Evolutionary conservation across 2,113 vertebrate genomes (phyloP).

Genomic region (Eira barbara): DNA sequence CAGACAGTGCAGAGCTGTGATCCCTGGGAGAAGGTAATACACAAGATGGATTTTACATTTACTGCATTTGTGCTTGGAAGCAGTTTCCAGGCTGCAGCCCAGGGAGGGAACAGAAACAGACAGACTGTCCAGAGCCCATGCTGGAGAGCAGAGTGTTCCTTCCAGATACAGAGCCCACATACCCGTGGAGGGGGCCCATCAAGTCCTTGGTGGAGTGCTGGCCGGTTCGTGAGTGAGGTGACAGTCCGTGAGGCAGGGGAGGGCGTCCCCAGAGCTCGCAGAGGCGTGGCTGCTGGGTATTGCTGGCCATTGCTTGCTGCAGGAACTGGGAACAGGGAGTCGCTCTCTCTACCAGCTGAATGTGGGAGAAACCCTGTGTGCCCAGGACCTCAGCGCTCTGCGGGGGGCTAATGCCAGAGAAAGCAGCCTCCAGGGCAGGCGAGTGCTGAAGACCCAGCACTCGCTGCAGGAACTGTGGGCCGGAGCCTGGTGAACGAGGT

Average conservation of each 20-base stretch:
- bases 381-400: not conserved
- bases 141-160: not conserved
- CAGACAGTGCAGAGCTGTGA: not conserved
- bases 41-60: rapidly evolving
- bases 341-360: not conserved
- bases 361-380: not conserved
- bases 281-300: not conserved
- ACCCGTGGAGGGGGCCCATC: not conserved
- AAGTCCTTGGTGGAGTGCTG: not conserved
- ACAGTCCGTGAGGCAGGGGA: no score
- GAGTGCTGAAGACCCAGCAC: not conserved
- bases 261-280: not conserved
- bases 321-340: not conserved
- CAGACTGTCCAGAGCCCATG: not conserved
- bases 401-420: not conserved
- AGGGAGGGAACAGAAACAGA: not conserved
- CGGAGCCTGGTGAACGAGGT: not conserved
- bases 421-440: not conserved
- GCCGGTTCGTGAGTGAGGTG: not conserved
- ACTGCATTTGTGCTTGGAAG: not conserved
- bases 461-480: no score
- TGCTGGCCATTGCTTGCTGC: not conserved
- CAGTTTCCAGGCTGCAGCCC: not conserved
- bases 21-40: not conserved
- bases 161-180: not conserved